phyloP scores from a whole-genome alignment of 2,797 vertebrate genomes.

The Enoplosus armatus region DNA sequence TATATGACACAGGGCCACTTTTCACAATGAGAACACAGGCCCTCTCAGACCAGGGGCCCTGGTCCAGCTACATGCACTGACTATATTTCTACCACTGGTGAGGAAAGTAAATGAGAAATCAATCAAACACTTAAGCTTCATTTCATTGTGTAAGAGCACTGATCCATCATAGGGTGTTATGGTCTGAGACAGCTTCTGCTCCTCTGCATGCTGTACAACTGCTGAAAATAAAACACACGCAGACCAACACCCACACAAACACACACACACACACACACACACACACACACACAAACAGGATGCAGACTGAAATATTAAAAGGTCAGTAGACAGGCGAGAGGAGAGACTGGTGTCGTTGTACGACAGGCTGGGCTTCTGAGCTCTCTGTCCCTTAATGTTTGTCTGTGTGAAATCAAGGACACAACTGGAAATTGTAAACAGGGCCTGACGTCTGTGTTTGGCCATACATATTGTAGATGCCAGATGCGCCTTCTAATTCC shows the following conservation, averaged over 20 bases:
- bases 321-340: slow-evolving; percentile 70
- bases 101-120: slow-evolving; percentile 74
- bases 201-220: slow-evolving; percentile 52
- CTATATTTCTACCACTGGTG: slow-evolving; percentile 55
- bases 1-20: slow-evolving; percentile 45
- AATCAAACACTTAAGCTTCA: slow-evolving; percentile 75
- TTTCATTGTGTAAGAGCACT: slow-evolving; percentile 74
- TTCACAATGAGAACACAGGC: slow-evolving; percentile 34
- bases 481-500: slow-evolving; percentile 63
- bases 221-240: slow-evolving; percentile 32
- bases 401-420: slow-evolving; percentile 64
- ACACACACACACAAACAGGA: slow-evolving; percentile 39
- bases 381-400: slow-evolving; percentile 62
- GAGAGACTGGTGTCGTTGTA: slow-evolving; percentile 62
- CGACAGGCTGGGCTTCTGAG: slow-evolving; percentile 59
- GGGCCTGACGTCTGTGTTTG: slow-evolving; percentile 48
- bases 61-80: slow-evolving; percentile 1
- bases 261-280: slow-evolving; percentile 31
- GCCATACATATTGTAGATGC: slow-evolving; percentile 66
- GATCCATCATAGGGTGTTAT: slow-evolving; percentile 76
- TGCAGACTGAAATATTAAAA: slow-evolving; percentile 77
- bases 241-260: slow-evolving; percentile 26
- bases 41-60: slow-evolving; percentile 23
- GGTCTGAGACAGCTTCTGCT: slow-evolving; percentile 59
- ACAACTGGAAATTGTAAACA: slow-evolving; percentile 56